Evolutionary conservation across 1,140 invertebrate species (phyloP).

Genomic region (Solen grandis): DNA sequence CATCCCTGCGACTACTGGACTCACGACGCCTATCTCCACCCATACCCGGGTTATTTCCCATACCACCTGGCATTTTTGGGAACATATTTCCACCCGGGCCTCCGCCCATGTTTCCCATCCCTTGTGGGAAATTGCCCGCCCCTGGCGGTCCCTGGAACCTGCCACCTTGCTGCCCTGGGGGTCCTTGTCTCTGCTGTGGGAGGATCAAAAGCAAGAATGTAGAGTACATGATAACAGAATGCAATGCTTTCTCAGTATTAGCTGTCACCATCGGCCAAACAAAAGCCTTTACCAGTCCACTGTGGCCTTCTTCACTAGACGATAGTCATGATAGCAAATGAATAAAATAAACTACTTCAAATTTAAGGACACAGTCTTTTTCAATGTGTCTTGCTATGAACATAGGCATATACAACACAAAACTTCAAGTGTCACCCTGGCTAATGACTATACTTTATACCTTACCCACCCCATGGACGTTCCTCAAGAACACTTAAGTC

Average conservation of each 20-base stretch:
- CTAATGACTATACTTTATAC: not conserved
- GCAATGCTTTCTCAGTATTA: too few relatives aligned
- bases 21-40: not conserved
- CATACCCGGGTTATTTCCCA: not conserved
- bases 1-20: not conserved
- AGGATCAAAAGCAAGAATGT: not conserved
- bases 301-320: not conserved
- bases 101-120: not conserved
- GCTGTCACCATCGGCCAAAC: too few relatives aligned
- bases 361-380: not conserved
- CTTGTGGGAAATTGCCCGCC: not conserved
- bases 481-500: too few relatives aligned
- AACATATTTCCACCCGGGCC: not conserved
- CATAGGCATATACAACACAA: not conserved
- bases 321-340: not conserved
- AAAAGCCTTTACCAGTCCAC: not conserved
- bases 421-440: not conserved
- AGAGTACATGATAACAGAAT: too few relatives aligned
- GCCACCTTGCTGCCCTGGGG: not conserved
- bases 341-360: not conserved
- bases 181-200: not conserved
- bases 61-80: not conserved
- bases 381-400: not conserved
- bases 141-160: not conserved
- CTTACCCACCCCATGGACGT: not conserved